Percentiles rank a stretch among this genome's conserved stretches.
Evolutionary conservation across 1,140 invertebrate genomes (phyloP).

Genomic region (Drosophila pandora): DNA sequence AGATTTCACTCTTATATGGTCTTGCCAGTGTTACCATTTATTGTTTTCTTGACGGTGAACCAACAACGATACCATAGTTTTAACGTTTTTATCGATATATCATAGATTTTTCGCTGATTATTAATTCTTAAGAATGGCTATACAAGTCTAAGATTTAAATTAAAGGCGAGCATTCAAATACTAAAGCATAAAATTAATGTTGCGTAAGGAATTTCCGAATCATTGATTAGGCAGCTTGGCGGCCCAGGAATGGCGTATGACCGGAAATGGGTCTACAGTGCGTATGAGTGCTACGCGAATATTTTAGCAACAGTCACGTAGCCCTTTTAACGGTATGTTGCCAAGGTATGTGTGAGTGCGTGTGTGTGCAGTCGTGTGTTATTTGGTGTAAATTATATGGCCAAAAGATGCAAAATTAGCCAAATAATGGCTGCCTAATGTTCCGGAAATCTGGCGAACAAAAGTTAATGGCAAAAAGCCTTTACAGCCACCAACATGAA

Average conservation of each 20-base stretch:
- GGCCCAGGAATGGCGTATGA: constrained; percentile 4
- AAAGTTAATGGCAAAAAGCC: constrained; percentile 71
- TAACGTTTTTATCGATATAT: too few relatives aligned
- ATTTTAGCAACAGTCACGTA: constrained; percentile 52
- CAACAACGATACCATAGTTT: too few relatives aligned
- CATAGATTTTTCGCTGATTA: too few relatives aligned
- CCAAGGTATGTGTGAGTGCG: constrained; percentile 12
- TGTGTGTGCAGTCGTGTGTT: constrained; percentile 74
- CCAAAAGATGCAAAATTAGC: constrained; percentile 79
- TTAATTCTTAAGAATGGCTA: too few relatives aligned
- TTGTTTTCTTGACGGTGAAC: too few relatives aligned
- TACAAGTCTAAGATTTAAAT: not conserved
- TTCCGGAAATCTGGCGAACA: constrained; percentile 60
- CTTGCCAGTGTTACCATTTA: too few relatives aligned
- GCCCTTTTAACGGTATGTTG: constrained; percentile 38
- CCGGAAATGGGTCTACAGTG: constrained; percentile 32
- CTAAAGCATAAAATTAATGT: constrained; percentile 69
- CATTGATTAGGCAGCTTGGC: constrained; percentile 64
- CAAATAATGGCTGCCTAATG: constrained; percentile 78
- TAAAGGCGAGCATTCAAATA: constrained; percentile 3
- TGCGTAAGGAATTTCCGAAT: constrained; percentile 76
- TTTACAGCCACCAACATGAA: constrained; percentile 33
- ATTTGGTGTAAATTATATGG: constrained; percentile 81
- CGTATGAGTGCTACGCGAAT: constrained; percentile 68
- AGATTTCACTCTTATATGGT: too few relatives aligned